Percentiles rank a stretch among this genome's conserved stretches.
phyloP scores from a whole-genome alignment of 2,888 invertebrate genomes.

The Acholoe squamosa region DNA sequence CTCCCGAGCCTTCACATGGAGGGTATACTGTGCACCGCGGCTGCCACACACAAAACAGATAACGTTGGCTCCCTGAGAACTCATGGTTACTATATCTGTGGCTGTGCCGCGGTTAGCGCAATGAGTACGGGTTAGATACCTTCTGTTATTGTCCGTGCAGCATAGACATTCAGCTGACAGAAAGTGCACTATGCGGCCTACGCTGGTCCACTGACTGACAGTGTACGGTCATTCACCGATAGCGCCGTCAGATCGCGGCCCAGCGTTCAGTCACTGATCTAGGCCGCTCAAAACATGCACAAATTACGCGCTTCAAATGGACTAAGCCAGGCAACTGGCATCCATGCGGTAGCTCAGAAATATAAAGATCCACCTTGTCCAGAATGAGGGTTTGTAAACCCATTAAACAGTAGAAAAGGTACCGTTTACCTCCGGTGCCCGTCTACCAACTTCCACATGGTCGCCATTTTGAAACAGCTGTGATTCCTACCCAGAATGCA shows the following conservation, averaged over 20 bases:
- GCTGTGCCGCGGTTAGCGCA: background rate
- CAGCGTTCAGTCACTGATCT: constrained; percentile 38
- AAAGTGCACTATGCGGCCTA: background rate
- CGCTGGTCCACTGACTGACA: constrained; percentile 44
- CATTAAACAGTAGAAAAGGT: background rate
- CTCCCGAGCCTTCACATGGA: constrained; percentile 87
- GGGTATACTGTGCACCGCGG: constrained; percentile 75
- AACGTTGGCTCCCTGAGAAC: constrained; percentile 32
- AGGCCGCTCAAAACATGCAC: constrained; percentile 34
- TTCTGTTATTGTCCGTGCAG: background rate
- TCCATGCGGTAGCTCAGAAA: background rate
- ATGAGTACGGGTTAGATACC: background rate
- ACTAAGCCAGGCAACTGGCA: background rate
- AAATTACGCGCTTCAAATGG: background rate
- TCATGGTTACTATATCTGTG: constrained; percentile 25
- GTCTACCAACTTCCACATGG: constrained; percentile 37
- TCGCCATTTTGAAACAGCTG: constrained; percentile 68
- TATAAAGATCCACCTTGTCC: background rate
- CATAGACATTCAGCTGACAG: background rate
- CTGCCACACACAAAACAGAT: constrained; percentile 83
- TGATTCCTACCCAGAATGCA: constrained; percentile 63
- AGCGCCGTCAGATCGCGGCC: background rate
- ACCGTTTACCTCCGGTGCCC: background rate
- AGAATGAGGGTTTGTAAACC: background rate
- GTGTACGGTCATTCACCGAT: background rate